Percentiles rank a stretch among this genome's conserved stretches.
Evolutionary conservation across 2,888 invertebrate species (phyloP).

Genomic region (Catocala nupta): DNA sequence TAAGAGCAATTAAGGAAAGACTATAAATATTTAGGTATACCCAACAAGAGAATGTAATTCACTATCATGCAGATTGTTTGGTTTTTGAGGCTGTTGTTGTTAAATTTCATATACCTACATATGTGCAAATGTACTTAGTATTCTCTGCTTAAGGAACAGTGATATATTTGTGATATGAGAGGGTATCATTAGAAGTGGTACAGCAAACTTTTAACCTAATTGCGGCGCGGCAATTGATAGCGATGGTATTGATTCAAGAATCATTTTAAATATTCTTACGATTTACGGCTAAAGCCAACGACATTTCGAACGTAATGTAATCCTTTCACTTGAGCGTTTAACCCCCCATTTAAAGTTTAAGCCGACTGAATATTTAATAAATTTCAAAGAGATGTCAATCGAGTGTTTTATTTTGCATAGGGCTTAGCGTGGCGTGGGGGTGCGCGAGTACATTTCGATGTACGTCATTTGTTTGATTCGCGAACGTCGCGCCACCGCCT

Average conservation of each 20-base stretch:
- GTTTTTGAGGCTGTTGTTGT: too few relatives aligned
- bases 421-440: constrained; percentile 77
- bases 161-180: too few relatives aligned
- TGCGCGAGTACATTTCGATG: constrained; percentile 85
- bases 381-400: constrained; percentile 87
- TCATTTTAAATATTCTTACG: constrained; percentile 12
- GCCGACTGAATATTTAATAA: constrained; percentile 86
- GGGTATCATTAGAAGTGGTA: not conserved
- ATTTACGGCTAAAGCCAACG: constrained; percentile 31
- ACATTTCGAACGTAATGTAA: constrained; percentile 59
- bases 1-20: too few relatives aligned
- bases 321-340: constrained; percentile 84
- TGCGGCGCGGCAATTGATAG: not conserved
- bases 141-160: too few relatives aligned
- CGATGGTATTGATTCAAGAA: not conserved
- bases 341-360: constrained; percentile 82
- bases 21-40: too few relatives aligned
- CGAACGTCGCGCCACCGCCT: constrained; percentile 51
- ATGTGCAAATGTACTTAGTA: too few relatives aligned
- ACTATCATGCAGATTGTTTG: too few relatives aligned
- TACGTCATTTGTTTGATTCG: constrained; percentile 84
- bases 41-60: too few relatives aligned
- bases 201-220: not conserved
- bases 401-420: constrained; percentile 87
- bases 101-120: too few relatives aligned